Base-by-base conservation (phyloP, 2,797 vertebrate species). In the Parauchenoglanis punctatus region DNA sequence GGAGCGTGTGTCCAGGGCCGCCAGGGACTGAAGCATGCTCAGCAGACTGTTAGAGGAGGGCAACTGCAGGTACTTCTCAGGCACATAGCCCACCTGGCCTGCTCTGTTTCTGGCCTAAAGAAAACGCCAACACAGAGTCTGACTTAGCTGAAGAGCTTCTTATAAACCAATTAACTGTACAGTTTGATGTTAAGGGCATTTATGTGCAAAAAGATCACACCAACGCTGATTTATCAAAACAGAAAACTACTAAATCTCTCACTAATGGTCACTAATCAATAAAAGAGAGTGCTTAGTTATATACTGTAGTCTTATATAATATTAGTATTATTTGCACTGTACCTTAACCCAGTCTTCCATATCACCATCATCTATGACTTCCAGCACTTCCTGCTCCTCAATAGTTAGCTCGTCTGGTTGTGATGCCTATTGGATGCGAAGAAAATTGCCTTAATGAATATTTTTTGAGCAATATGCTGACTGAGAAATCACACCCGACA, bases 341-440 rank as follows among this genome's bases (percentile, higher is more conserved):
- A 99, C 98, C 97, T 99, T 99, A 87, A 99, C 97, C 98, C 98
- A 99, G 93, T 99, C 98, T 95, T 99, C 98, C 98, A 99, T 99
- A 93, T 99, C 98, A 86, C 98, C 98, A 15, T 99, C 98, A 87
- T 99, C 98, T 82, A 99, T 99, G 49, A 99, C 97, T 95, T 99
- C 98, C 93, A 99, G 85, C 85, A 99, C 96, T 89, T 99, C 98
- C 86, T 98, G 97, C 8, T 99, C 98, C 93, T 98, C 98, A 46
- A 99, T 99, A 90, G 98, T 99, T 93, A 99, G 92, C 54, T 99
- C 98, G 89, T 99, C 98, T 0, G 98, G 98, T 88, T 99, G 98
- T 81, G 96, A 99, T 12, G 98, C 96, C 98, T 99, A 93, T 31
- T 92, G 68, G 83, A 54, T 86, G 85, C 0, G 56, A 78, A 59